These are phyloP conservation scores for Macroglossus sobrinus DNA, from an alignment of 2,113 vertebrate genomes.

Conservation along the genomic window DNA sequence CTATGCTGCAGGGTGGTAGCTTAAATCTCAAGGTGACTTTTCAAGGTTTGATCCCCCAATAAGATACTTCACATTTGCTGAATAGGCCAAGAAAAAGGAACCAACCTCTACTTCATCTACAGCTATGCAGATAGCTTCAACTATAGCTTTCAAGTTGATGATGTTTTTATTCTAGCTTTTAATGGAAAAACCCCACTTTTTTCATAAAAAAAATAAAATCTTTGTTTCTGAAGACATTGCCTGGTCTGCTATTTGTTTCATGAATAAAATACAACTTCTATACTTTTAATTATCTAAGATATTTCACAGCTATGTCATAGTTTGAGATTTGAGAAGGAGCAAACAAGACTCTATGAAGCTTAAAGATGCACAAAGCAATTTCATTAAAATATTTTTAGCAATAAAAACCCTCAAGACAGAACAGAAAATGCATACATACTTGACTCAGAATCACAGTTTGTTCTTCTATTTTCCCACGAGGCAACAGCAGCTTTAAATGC, in stretches of 20 bases:
- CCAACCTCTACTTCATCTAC: neutral
- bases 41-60: neutral
- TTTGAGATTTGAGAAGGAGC: slow-evolving; percentile 63
- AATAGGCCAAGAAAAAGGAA: neutral
- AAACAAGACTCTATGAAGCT: slow-evolving; percentile 48
- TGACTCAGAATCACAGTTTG: neutral
- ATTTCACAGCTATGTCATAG: slow-evolving; percentile 59
- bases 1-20: neutral
- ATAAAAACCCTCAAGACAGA: slow-evolving; percentile 53
- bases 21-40: neutral
- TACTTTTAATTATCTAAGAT: slow-evolving; percentile 69
- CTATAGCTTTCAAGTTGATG: neutral
- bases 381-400: slow-evolving; percentile 58
- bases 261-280: slow-evolving; percentile 65
- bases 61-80: neutral
- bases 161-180: slow-evolving; percentile 25
- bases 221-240: slow-evolving; percentile 59
- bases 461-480: neutral
- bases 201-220: slow-evolving; percentile 42
- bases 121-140: neutral
- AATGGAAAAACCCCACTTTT: neutral
- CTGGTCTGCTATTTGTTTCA: slow-evolving; percentile 67
- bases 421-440: slow-evolving; percentile 61
- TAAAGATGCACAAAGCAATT: slow-evolving; percentile 41
- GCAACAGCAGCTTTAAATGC: neutral